A percentile compares a stretch with the other conserved stretches of the same genome.
These are phyloP conservation scores for Antigone vipio DNA, from an alignment of 2,113 vertebrate genomes.

Conservation along the genomic window DNA sequence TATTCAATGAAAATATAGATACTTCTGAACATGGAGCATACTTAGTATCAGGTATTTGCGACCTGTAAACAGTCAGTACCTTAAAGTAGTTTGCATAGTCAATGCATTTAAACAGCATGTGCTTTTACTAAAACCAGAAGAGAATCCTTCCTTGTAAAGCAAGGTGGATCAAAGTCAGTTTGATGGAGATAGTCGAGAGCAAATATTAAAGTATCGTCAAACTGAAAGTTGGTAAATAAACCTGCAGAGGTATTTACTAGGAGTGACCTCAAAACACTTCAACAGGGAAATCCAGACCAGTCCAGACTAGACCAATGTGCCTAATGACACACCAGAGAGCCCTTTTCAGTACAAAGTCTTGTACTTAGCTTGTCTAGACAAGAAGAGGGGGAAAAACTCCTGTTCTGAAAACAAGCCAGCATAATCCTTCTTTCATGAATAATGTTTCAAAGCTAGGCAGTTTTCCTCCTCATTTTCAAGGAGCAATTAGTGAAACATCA, in stretches of 20 bases:
- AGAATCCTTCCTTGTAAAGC: background rate
- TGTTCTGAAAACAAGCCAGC: slow-evolving; percentile 70
- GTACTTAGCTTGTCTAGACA: slow-evolving; percentile 75
- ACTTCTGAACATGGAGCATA: background rate
- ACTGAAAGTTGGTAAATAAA: background rate
- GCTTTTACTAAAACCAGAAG: background rate
- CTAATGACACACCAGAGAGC: slow-evolving; percentile 68
- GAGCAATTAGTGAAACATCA: slow-evolving; percentile 73
- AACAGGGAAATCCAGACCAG: background rate
- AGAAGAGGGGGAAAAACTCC: slow-evolving; percentile 23
- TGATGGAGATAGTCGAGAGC: background rate
- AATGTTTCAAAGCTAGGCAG: slow-evolving; percentile 40
- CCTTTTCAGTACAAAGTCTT: slow-evolving; percentile 68
- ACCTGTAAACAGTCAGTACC: background rate
- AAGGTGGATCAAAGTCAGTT: background rate
- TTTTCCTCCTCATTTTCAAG: slow-evolving; percentile 66
- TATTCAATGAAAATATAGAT: background rate
- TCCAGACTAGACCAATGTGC: slow-evolving; percentile 17
- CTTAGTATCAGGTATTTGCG: background rate
- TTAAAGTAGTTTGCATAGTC: background rate
- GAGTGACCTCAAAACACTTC: background rate
- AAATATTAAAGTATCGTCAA: background rate
- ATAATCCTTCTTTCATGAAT: slow-evolving; percentile 66
- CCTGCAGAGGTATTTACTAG: background rate
- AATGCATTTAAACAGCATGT: background rate